Conservation (phyloP, 2,113 vertebrate genomes). For the Protobothrops mucrosquamatus region DNA sequence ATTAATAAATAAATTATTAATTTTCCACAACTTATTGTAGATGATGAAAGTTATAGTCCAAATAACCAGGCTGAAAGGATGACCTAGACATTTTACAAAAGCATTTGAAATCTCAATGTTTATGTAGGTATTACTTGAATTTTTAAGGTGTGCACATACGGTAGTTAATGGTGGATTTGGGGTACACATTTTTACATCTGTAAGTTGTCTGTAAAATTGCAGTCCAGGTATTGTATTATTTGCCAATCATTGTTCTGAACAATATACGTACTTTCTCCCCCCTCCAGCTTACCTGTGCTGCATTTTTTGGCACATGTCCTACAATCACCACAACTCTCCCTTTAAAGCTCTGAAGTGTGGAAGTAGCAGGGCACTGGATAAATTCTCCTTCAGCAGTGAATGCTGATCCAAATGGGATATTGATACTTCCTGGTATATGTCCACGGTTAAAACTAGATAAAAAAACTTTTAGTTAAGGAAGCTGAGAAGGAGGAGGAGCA, state of each 20-base stretch:
- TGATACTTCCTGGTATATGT: conserved; percentile 93
- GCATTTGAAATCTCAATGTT: neutral
- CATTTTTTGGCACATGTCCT: conserved; percentile 81
- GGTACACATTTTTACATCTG: neutral
- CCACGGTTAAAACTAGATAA: conserved; percentile 85
- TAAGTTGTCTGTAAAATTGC: neutral
- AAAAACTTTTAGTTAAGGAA: conserved; percentile 70
- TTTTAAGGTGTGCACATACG: neutral
- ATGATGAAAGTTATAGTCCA: neutral
- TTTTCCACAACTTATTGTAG: neutral
- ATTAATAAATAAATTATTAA: neutral
- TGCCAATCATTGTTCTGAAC: neutral
- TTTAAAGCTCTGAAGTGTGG: conserved; percentile 81
- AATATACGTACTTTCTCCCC: neutral
- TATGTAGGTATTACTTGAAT: neutral
- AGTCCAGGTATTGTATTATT: neutral
- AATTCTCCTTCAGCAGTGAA: conserved; percentile 86
- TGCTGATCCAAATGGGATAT: conserved; percentile 80
- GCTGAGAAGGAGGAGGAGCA: neutral
- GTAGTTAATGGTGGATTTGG: neutral
- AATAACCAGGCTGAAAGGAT: neutral
- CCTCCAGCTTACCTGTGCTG: conserved; percentile 75
- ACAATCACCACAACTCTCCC: conserved; percentile 92
- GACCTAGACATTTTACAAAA: neutral
- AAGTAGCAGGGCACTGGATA: conserved; percentile 77